Evolutionary conservation across 2,113 vertebrate species (phyloP).

Genomic region (Trichomycterus rosablanca): DNA sequence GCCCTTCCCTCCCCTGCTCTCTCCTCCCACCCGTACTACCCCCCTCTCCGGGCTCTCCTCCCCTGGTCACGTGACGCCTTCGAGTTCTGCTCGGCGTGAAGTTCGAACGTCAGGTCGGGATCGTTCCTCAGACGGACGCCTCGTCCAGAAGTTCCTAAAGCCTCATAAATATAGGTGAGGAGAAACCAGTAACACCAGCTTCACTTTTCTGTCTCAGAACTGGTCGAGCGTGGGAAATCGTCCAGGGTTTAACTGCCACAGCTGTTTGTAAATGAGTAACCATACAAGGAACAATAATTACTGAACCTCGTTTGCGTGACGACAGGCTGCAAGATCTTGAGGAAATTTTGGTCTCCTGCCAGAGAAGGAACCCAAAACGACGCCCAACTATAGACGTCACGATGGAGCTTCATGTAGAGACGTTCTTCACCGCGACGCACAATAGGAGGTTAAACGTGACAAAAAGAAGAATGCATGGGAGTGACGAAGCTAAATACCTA

Average conservation of each 20-base stretch:
- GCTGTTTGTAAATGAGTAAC: slow-evolving; percentile 38
- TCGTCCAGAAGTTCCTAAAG: too few species aligned
- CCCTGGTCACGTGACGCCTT: too few species aligned
- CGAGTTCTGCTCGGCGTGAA: too few species aligned
- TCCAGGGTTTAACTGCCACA: slow-evolving; percentile 19
- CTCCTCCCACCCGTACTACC: background rate
- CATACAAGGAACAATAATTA: background rate
- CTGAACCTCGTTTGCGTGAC: slow-evolving; percentile 10
- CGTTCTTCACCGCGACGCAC: too few species aligned
- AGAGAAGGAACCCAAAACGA: slow-evolving; percentile 22
- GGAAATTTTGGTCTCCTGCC: background rate
- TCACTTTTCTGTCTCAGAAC: slow-evolving; percentile 23
- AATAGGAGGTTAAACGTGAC: too few species aligned
- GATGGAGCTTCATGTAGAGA: too few species aligned
- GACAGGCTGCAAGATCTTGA: slow-evolving; percentile 1
- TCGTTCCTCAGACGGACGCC: too few species aligned
- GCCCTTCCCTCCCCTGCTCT: slow-evolving; percentile 25
- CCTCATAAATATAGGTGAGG: too few species aligned
- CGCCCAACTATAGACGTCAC: slow-evolving; percentile 1
- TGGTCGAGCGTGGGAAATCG: slow-evolving; percentile 34
- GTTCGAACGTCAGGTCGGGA: too few species aligned
- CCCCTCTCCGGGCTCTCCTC: slow-evolving; percentile 56
- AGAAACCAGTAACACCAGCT: too few species aligned
- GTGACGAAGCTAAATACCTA: too few species aligned
- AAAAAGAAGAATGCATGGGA: too few species aligned